Evolutionary conservation across 2,888 invertebrate species (phyloP).

Genomic region (Phragmatobia fuliginosa): DNA sequence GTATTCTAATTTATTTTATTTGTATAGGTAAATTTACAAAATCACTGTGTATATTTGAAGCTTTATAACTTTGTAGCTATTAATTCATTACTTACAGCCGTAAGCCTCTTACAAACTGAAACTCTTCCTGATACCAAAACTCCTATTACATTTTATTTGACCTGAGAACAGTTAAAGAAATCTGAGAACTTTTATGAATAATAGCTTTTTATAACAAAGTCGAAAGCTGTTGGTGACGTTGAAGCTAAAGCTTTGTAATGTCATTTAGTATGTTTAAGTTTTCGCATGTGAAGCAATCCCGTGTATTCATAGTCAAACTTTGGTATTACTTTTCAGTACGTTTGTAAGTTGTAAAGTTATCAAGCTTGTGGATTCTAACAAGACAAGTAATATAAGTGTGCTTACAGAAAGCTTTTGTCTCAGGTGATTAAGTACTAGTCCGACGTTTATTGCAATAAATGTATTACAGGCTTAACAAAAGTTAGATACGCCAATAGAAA

Average conservation of each 20-base stretch:
- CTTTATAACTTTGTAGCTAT: constrained; percentile 10
- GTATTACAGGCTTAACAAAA: not conserved
- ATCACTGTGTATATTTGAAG: not conserved
- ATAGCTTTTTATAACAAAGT: constrained; percentile 21
- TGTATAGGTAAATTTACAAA: not conserved
- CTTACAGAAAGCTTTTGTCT: not conserved
- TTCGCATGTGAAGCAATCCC: constrained; percentile 5
- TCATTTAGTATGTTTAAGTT: constrained; percentile 16
- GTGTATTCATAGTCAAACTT: constrained; percentile 39
- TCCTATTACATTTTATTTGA: constrained; percentile 24
- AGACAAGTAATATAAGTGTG: not conserved
- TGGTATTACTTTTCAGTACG: constrained; percentile 39
- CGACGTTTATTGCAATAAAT: not conserved
- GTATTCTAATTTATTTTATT: too few relatives aligned
- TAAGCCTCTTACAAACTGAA: constrained; percentile 12
- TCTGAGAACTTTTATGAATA: constrained; percentile 22
- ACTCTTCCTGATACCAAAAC: constrained; percentile 21
- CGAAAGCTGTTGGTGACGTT: constrained; percentile 16
- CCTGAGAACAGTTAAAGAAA: constrained; percentile 20
- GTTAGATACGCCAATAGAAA: not conserved
- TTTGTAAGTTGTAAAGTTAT: constrained; percentile 29
- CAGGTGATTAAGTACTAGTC: not conserved
- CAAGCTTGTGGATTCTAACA: constrained; percentile 15
- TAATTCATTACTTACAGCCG: constrained; percentile 10
- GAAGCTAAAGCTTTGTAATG: constrained; percentile 11